Evolutionary conservation across 1,140 invertebrate genomes (phyloP), one percentile per base, ranked within the genome.

Genomic region (Contarinia nasturtii): DNA sequence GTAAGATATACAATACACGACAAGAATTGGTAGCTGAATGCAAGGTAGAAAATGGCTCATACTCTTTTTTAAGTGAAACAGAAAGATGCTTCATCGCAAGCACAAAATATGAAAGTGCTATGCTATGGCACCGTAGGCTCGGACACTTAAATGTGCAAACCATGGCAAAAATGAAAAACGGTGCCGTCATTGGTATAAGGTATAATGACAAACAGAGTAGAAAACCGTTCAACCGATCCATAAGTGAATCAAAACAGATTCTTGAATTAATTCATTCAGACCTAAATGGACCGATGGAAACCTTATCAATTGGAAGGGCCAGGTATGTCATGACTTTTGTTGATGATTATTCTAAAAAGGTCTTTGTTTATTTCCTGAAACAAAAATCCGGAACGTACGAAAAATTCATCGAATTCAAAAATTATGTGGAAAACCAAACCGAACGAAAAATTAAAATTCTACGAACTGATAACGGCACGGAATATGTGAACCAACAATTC

Each of bases 341-440:
- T 38, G 60, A 69, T 57, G 63, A 68, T 49, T 64, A 46, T 45
- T 56, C 59, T 5, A 52, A 59, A 37, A 65, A 64, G 53, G 55
- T 57, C 48, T 57, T 59, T 49, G 51, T 67, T 18, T 67, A 59
- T 50, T 63, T 66, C 46, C 15, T 63, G 14, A 57, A 60, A 42
- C 20, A 22, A 19, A 60, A 59, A 46, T 48, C 40, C 37, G 54
- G 57, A 45, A 48, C n/a, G 14, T 44, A 50, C 14, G 42, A 48
- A 11, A 55, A 55, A 49, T 63, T 67, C 36, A 53, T 55, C 49
- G 47, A 63, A 43, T 51, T 51, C 41, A 56, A 50, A 34, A 20
- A 20, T 1, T 33, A 51, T 17, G 51, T 54, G 11, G 53, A 57
- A 50, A 55, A 51, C 20, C 50, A 58, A 40, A 53, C 51, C 27